Percentiles rank a stretch among this genome's conserved stretches.
Conservation (phyloP, 2,797 vertebrate species). For the Nyctalus aviator region DNA sequence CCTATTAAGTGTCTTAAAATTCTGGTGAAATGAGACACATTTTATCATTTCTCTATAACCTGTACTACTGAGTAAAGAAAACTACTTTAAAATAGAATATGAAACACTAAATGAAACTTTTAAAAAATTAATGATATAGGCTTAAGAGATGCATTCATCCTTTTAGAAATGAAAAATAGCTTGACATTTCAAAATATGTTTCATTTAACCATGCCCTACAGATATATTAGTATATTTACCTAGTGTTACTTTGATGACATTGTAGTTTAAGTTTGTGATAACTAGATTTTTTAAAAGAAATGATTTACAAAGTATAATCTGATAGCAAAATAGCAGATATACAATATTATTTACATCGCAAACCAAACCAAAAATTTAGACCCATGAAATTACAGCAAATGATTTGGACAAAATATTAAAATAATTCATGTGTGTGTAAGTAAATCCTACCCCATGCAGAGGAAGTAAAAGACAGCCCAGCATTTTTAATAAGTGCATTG, state of each 20-base stretch:
- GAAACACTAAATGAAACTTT: slow-evolving; percentile 79
- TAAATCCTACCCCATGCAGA: slow-evolving; percentile 78
- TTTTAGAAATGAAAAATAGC: slow-evolving; percentile 81
- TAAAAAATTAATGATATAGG: slow-evolving; percentile 73
- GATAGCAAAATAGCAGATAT: slow-evolving; percentile 85
- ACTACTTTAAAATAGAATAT: slow-evolving; percentile 79
- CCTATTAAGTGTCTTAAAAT: slow-evolving; percentile 79
- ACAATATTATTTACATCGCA: slow-evolving; percentile 86
- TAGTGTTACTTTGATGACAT: slow-evolving; percentile 78
- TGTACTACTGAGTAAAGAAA: slow-evolving; percentile 75
- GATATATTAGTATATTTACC: slow-evolving; percentile 80
- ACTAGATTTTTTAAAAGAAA: slow-evolving; percentile 83
- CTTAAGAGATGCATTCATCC: slow-evolving; percentile 76
- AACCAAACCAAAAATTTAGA: slow-evolving; percentile 81
- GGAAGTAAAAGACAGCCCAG: slow-evolving; percentile 50
- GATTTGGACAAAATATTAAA: slow-evolving; percentile 66
- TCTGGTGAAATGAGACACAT: slow-evolving; percentile 75
- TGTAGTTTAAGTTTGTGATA: slow-evolving; percentile 81
- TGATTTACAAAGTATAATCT: slow-evolving; percentile 81
- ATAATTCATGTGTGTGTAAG: slow-evolving; percentile 83
- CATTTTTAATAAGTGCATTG: slow-evolving; percentile 58
- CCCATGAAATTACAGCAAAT: slow-evolving; percentile 80
- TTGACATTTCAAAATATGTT: slow-evolving; percentile 83
- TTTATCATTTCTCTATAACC: slow-evolving; percentile 74
- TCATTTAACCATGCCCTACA: slow-evolving; percentile 85